A percentile compares a stretch with the other conserved stretches of the same genome.
Evolutionary conservation across 2,888 invertebrate species (phyloP).

Genomic region (Conus canariensis): DNA sequence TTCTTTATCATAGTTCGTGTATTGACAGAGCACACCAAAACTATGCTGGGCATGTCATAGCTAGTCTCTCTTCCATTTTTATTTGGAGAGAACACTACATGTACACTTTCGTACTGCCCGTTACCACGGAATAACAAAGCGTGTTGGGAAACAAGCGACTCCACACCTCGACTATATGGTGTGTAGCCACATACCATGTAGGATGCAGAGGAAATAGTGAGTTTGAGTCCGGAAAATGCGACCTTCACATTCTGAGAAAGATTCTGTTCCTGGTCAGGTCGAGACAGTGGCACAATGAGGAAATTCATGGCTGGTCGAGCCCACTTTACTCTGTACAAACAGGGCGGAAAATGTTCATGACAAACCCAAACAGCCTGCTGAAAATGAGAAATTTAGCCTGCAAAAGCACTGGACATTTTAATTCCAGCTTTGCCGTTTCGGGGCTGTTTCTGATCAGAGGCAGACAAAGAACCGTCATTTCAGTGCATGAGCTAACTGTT

Average conservation of each 20-base stretch:
- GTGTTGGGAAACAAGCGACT: background rate
- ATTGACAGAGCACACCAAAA: slow-evolving; percentile 19
- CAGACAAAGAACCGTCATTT: background rate
- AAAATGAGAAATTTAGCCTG: background rate
- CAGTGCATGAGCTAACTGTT: background rate
- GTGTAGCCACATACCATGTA: background rate
- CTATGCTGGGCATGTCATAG: slow-evolving; percentile 33
- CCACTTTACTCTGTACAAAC: background rate
- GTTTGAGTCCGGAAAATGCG: slow-evolving; percentile 9
- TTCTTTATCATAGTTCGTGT: background rate
- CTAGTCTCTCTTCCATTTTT: slow-evolving; percentile 18
- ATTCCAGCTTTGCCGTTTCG: background rate
- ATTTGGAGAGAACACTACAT: background rate
- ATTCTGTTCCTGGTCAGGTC: background rate
- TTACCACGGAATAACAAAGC: background rate
- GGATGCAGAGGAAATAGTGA: background rate
- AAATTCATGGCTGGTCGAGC: background rate
- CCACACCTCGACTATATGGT: background rate
- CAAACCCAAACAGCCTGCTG: background rate
- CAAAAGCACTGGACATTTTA: background rate
- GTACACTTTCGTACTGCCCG: background rate
- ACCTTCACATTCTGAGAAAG: slow-evolving; percentile 14
- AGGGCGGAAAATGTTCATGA: background rate
- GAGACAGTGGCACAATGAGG: background rate
- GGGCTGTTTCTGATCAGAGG: background rate